Conservation (phyloP, 2,113 vertebrate genomes). For the Euleptes europaea region DNA sequence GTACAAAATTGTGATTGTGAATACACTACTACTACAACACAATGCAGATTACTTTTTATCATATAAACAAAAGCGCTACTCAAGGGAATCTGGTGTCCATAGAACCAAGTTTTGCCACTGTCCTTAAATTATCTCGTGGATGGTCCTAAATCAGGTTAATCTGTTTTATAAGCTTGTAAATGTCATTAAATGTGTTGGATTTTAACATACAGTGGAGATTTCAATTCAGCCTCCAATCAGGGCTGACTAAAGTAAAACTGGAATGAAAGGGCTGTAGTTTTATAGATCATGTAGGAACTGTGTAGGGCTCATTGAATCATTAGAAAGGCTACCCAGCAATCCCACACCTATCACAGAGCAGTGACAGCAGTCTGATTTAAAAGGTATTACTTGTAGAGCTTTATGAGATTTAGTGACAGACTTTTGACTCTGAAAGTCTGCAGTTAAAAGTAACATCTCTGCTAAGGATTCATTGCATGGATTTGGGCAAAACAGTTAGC, state of each 20-base stretch:
- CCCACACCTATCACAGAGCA: not conserved
- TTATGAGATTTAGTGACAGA: not conserved
- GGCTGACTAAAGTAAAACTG: not conserved
- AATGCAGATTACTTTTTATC: not conserved
- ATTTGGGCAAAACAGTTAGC: not conserved
- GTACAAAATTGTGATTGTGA: not conserved
- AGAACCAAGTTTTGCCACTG: not conserved
- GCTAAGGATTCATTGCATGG: not conserved
- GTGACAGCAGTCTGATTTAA: not conserved
- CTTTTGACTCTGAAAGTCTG: not conserved
- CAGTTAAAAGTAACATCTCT: not conserved
- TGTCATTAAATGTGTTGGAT: conserved; percentile 30
- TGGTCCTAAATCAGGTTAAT: conserved; percentile 30
- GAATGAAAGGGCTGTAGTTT: not conserved
- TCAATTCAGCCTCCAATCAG: not conserved
- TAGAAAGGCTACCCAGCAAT: not conserved
- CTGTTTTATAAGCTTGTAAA: conserved; percentile 50
- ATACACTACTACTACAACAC: not conserved
- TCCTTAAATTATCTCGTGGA: conserved; percentile 27
- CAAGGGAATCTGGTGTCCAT: not conserved
- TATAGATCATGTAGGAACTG: not conserved
- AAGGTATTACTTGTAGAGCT: not conserved
- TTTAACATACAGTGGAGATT: conserved; percentile 34
- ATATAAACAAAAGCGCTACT: not conserved
- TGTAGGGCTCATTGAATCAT: fast-evolving